Evolutionary conservation across 2,797 vertebrate species (phyloP).

Genomic region (Sebastes kiyomatsui): DNA sequence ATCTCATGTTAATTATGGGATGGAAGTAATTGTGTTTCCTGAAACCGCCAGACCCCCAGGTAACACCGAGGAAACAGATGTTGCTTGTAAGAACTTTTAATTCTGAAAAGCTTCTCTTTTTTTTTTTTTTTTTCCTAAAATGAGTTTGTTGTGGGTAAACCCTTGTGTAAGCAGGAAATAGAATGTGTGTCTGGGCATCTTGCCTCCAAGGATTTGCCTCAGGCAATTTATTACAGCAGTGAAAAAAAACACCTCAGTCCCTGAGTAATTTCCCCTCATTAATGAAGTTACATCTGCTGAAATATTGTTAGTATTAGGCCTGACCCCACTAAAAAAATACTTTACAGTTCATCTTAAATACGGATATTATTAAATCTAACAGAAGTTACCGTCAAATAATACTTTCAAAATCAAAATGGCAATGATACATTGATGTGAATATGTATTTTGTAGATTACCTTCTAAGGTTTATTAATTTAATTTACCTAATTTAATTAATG

Average conservation of each 20-base stretch:
- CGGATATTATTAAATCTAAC: too few species aligned
- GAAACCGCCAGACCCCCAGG: conserved; percentile 47
- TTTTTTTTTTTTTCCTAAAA: background rate
- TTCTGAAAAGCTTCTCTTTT: conserved; percentile 9
- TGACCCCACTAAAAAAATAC: background rate
- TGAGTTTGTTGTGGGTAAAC: conserved; percentile 10
- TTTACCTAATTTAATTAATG: too few species aligned
- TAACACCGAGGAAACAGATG: conserved; percentile 46
- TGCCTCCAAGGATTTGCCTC: conserved; percentile 22
- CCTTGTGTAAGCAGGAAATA: conserved; percentile 27
- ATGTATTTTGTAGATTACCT: too few species aligned
- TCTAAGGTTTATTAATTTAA: too few species aligned
- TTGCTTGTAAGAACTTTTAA: conserved; percentile 36
- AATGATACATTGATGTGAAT: background rate
- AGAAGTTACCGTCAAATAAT: background rate
- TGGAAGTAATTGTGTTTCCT: conserved; percentile 50
- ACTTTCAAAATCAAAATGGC: background rate
- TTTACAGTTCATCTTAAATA: background rate
- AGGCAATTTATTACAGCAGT: conserved; percentile 28
- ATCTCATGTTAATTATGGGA: conserved; percentile 42
- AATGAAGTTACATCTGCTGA: conserved; percentile 6
- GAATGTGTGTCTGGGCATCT: conserved; percentile 16
- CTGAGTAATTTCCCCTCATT: conserved; percentile 26
- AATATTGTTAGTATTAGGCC: background rate
- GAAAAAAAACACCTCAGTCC: background rate